Evolutionary conservation across 92 coral and sea anemone genomes (phyloP), one percentile per base, ranked within the genome.

Genomic region (Hydrozoanthus gracilis): DNA sequence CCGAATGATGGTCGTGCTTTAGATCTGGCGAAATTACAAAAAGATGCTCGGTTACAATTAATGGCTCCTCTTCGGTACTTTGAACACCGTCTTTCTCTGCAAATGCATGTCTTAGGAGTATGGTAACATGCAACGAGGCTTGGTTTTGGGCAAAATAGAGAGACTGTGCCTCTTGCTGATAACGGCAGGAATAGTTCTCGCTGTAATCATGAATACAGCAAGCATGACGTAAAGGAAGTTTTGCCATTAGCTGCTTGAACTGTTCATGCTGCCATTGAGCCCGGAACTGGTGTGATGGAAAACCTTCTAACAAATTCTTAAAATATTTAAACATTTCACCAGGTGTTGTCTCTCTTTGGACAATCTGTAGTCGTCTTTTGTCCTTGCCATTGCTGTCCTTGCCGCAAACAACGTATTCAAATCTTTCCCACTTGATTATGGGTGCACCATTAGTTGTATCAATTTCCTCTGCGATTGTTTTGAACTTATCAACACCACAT

Each of bases 271-370:
- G 94, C 92, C 88, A 91, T 27, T 66, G 84, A 15, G 94, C 90
- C 11, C 86, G 82, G 82, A 91, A 91, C 79, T 91, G 91, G 49
- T 91, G 96, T 3, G 90, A n/a, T 4, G 90, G 83, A 51, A 77
- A 93, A 4, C 76, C 56, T 0, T 88, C 54, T 6, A 93, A 83
- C 9, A 89, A 87, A 1, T 52, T 17, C 27, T 47, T 73, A 1
- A 88, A 65, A 49, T 68, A 68, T 16, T 16, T n/a, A 74, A 93
- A 93, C 92, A 93, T 86, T 58, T 91, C 94, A 47, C 88, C 93
- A 35, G 92, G 91, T 4, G 76, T 72, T 1, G 96, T 82, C 60
- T 83, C 74, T 72, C 86, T 87, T 1, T 61, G 27, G 47, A 84
- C 89, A 0, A 93, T 51, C 71, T 83, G 72, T 10, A 91, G 72